Evolutionary conservation across 2,113 vertebrate species (phyloP).

Genomic region (Mungos mungo): DNA sequence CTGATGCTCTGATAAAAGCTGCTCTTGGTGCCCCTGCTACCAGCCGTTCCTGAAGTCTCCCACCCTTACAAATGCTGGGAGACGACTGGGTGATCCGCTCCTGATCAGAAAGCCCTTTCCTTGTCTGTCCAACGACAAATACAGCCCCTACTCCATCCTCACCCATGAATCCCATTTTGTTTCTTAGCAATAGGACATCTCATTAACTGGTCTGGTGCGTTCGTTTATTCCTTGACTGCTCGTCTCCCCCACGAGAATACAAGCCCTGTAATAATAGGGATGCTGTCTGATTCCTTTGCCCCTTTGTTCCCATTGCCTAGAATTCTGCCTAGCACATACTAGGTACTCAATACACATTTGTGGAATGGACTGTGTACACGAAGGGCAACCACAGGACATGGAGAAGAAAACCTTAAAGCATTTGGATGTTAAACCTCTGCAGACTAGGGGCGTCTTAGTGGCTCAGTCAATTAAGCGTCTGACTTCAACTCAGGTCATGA

Average conservation of each 20-base stretch:
- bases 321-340: slow-evolving; percentile 26
- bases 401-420: slow-evolving; percentile 40
- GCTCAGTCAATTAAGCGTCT: too few relatives aligned
- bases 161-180: background rate
- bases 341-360: slow-evolving; percentile 45
- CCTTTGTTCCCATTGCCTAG: background rate
- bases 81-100: background rate
- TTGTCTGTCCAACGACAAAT: background rate
- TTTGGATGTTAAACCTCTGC: background rate
- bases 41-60: background rate
- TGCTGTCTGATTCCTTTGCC: background rate
- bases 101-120: background rate
- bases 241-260: background rate
- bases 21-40: background rate
- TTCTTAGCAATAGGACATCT: background rate
- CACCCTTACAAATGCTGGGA: background rate
- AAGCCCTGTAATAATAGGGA: background rate
- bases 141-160: background rate
- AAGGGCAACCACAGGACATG: slow-evolving; percentile 25
- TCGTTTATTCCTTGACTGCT: background rate
- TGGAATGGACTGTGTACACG: slow-evolving; percentile 6
- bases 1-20: background rate
- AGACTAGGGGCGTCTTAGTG: background rate
- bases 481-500: too few relatives aligned
- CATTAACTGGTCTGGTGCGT: background rate